Evolutionary conservation across 1,140 invertebrate genomes (phyloP).

Genomic region (Drosophila nigrodunni): DNA sequence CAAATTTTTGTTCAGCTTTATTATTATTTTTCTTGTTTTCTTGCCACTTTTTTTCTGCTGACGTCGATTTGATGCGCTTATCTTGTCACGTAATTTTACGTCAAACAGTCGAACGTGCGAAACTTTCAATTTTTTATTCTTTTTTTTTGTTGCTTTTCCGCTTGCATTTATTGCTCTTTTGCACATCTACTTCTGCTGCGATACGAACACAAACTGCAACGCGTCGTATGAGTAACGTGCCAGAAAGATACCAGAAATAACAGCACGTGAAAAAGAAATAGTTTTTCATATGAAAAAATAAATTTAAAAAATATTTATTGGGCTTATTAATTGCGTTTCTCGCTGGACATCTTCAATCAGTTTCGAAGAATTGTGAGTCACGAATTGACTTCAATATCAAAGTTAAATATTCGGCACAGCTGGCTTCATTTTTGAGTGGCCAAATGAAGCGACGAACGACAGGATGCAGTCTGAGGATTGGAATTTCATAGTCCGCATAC

Average conservation of each 20-base stretch:
- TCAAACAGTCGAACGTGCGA: slow-evolving; percentile 69
- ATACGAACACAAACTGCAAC: slow-evolving; percentile 24
- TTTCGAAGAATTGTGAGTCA: slow-evolving; percentile 10
- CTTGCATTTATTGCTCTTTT: not conserved
- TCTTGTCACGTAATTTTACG: slow-evolving; percentile 66
- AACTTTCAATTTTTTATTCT: slow-evolving; percentile 38
- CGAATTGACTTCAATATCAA: slow-evolving; percentile 16
- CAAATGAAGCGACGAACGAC: slow-evolving; percentile 13
- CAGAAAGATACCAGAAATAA: slow-evolving; percentile 29
- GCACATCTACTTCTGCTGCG: not conserved
- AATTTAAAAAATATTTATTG: not conserved
- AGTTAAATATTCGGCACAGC: slow-evolving; percentile 12
- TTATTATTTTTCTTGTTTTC: slow-evolving; percentile 13
- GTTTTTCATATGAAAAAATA: not conserved
- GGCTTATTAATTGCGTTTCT: not conserved
- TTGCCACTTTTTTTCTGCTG: not conserved
- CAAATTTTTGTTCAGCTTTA: slow-evolving; percentile 16
- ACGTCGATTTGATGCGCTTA: slow-evolving; percentile 37
- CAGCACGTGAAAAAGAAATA: slow-evolving; percentile 10
- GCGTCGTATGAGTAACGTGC: slow-evolving; percentile 40
- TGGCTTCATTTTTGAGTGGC: slow-evolving; percentile 24
- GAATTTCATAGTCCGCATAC: not conserved
- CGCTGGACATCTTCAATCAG: slow-evolving; percentile 13
- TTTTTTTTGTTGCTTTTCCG: slow-evolving; percentile 6
- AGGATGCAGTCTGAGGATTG: slow-evolving; percentile 18